Base-by-base conservation (phyloP, 37 sponge, comb jelly and placozoan genomes). In the Oopsacas minuta region DNA sequence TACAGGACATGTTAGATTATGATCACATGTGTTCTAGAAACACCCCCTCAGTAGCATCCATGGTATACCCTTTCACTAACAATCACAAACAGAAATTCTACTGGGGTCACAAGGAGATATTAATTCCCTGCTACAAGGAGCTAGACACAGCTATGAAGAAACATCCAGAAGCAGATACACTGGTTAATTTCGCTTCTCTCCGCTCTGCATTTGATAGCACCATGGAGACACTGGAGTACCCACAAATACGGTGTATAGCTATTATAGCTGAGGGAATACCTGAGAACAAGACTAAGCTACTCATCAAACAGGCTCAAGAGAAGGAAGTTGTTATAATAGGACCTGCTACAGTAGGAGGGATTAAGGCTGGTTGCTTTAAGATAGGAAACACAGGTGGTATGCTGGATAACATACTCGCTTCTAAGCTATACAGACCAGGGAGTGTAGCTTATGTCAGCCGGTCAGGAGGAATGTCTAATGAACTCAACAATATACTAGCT, bases 191-290 rank as follows among this genome's bases (percentile, higher is more conserved):
- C 87, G 97, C 97, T 37, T 97, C 97, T 23, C 92, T 97, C 5
- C 82, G 97, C 39, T 97, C 97, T 15, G 97, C 97, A 0, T 92
- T 90, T 37, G 93, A 94, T 15, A 88, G 92, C 38, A 94, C 93
- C 23, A 87, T 97, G 87, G 93, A 92, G 39, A 86, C 91, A 1
- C 30, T 97, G 86, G 37, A 52, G 38, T 84, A 85, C 83, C 53
- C 87, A 8, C 90, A 91, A 87, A 90, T 97, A 83, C 88, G 86
- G 8, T 81, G 83, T 0, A 88, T 97, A 32, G 89, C 97, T 36
- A 97, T 97, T 81, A 97, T 97, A 61, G 97, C 97, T 36, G 97
- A 97, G 84, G 97, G 97, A 23, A 97, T 97, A 23, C 97, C 97
- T 17, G 97, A 97, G 86, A 92, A 94, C 84, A 39, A 88, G 52